phyloP scores from a whole-genome alignment of 1,140 invertebrate genomes.

The Drosophila aff. region DNA sequence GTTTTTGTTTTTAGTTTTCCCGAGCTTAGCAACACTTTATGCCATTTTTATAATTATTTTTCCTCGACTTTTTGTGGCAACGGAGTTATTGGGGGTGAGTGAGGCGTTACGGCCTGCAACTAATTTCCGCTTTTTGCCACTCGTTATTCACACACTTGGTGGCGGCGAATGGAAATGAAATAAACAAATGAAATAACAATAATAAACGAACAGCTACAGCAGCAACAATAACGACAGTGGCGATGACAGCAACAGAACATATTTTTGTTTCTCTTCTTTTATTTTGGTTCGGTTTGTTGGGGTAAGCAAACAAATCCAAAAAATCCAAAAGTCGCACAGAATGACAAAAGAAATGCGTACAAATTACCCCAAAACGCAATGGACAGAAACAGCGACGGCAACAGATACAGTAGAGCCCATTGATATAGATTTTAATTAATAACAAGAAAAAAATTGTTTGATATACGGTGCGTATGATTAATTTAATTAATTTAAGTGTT shows the following conservation, averaged over 20 bases:
- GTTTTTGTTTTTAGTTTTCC: conserved; percentile 64
- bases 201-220: conserved; percentile 58
- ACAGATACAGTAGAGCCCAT: conserved; percentile 28
- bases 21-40: conserved; percentile 58
- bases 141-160: conserved; percentile 62
- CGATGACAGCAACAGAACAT: conserved; percentile 52
- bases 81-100: conserved; percentile 18
- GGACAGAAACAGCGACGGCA: conserved; percentile 57
- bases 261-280: conserved; percentile 34
- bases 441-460: too few species aligned
- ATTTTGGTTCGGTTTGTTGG: conserved; percentile 10
- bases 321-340: conserved; percentile 38
- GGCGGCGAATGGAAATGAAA: conserved; percentile 46
- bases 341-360: conserved; percentile 76
- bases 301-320: conserved; percentile 36
- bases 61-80: conserved; percentile 47
- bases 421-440: neutral
- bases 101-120: conserved; percentile 37
- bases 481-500: neutral
- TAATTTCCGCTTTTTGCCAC: conserved; percentile 71
- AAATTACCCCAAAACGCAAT: conserved; percentile 73
- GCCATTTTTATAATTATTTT: conserved; percentile 49
- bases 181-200: conserved; percentile 74
- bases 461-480: neutral
- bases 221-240: conserved; percentile 9